Evolutionary conservation across 2,113 vertebrate species (phyloP), one percentile per base, ranked within the genome.

Genomic region (Pundamilia nyererei): DNA sequence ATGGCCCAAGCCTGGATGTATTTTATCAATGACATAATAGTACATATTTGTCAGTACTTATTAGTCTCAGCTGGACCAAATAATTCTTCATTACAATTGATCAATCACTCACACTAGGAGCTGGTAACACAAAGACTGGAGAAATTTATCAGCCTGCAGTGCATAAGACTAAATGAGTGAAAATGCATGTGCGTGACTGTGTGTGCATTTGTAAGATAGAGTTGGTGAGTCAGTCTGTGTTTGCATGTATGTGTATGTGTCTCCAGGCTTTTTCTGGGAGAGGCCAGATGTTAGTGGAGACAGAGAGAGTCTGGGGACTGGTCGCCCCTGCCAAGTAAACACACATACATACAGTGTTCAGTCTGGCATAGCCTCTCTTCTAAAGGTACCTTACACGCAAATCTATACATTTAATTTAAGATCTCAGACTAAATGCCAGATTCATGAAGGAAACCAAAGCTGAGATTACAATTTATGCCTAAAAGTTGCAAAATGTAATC

Each of bases 271-370:
- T 72, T 40, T 83, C 38, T 85, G 54, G 42, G 77, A 77, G 54
- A 83, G 81, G 89, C 82, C 89, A 87, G 84, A 92, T 90, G 84
- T 87, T 83, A 58, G 86, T 51, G 47, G 60, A 83, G 60, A 79
- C 88, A 62, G 35, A 77, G n/a, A 53, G 68, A 70, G 24, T 88
- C 55, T 82, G 51, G 88, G 80, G 54, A 87, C 85, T 1, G 5
- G 80, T 35, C 4, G 2, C n/a, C 21, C 24, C 29, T 82, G 82
- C 85, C 85, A 85, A 87, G 56, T 35, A 40, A 75, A 75, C 9
- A 49, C 24, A 49, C 47, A 80, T 15, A 77, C 51, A 79, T 29
- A 62, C n/a, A 49, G 6, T 12, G 26, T 75, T 81, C 24, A 29
- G 33, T 54, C 10, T n/a, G 12, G 14, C 53, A 42, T 54, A 31